phyloP scores from a whole-genome alignment of 2,888 invertebrate genomes.

The Stratiomys singularior region DNA sequence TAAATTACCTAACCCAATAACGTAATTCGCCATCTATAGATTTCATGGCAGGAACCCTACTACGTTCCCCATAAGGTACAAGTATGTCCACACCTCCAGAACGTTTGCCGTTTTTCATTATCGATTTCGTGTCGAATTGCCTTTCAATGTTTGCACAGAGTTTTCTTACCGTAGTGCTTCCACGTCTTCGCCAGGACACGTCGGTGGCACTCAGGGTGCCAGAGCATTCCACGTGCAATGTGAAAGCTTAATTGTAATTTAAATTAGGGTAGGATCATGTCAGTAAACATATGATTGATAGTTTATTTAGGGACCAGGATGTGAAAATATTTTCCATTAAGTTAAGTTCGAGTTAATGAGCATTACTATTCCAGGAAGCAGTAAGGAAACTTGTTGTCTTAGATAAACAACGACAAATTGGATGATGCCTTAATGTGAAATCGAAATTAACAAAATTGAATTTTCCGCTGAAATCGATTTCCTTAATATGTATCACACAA shows the following conservation, averaged over 20 bases:
- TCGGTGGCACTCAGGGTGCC: not conserved
- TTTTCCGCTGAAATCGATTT: too few species aligned
- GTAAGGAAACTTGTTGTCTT: too few species aligned
- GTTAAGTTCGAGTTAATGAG: not conserved
- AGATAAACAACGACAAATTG: too few species aligned
- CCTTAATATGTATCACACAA: too few species aligned
- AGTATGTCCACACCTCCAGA: not conserved
- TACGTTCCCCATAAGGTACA: not conserved
- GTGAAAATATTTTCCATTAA: not conserved
- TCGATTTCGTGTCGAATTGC: constrained; percentile 42
- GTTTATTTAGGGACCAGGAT: not conserved
- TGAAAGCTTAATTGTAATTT: constrained; percentile 42
- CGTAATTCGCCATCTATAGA: not conserved
- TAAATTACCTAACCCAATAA: constrained; percentile 32
- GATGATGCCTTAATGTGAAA: too few species aligned
- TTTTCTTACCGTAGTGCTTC: not conserved
- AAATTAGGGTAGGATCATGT: constrained; percentile 37
- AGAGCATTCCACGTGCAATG: constrained; percentile 27
- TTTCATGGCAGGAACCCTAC: not conserved
- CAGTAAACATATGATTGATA: constrained; percentile 35
- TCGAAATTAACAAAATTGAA: too few species aligned
- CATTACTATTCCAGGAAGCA: not conserved
- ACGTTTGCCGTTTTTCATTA: constrained; percentile 25
- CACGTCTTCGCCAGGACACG: not conserved
- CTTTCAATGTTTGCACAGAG: constrained; percentile 1